Evolutionary conservation across 2,113 vertebrate genomes (phyloP).

Genomic region (Phaetusa simplex): DNA sequence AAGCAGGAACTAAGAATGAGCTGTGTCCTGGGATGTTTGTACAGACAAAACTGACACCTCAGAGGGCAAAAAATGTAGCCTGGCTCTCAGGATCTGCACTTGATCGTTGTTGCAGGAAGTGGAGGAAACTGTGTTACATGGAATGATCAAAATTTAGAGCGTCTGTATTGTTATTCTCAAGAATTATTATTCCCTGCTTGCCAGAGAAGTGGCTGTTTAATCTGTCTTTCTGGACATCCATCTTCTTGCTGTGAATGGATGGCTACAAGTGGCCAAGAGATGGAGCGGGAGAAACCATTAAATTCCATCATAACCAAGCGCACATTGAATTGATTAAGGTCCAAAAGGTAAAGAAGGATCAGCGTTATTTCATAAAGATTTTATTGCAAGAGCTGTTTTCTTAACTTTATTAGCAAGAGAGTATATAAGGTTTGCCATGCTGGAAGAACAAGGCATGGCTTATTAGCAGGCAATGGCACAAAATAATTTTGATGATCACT

Average conservation of each 20-base stretch:
- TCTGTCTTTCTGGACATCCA: neutral
- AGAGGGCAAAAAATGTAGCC: neutral
- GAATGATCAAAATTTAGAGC: constrained; percentile 31
- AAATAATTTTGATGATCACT: neutral
- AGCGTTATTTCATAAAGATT: neutral
- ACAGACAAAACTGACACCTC: neutral
- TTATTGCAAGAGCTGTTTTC: neutral
- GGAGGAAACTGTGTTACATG: constrained; percentile 30
- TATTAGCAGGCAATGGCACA: neutral
- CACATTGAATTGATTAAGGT: neutral
- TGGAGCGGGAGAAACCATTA: neutral
- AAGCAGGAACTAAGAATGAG: neutral
- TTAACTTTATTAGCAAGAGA: neutral
- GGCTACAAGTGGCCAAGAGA: neutral
- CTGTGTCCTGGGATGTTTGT: neutral
- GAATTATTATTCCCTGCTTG: constrained; percentile 18
- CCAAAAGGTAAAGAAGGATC: neutral
- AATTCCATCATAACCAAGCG: neutral
- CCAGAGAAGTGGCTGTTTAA: neutral
- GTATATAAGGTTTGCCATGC: neutral
- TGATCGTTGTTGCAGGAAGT: constrained; percentile 18
- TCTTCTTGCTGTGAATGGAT: neutral
- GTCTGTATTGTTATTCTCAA: constrained; percentile 1
- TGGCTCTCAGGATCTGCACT: neutral
- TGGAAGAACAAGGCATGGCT: neutral